These are phyloP conservation scores for Diploptera punctata DNA, from an alignment of 2,888 invertebrate species.

Conservation along the genomic window DNA sequence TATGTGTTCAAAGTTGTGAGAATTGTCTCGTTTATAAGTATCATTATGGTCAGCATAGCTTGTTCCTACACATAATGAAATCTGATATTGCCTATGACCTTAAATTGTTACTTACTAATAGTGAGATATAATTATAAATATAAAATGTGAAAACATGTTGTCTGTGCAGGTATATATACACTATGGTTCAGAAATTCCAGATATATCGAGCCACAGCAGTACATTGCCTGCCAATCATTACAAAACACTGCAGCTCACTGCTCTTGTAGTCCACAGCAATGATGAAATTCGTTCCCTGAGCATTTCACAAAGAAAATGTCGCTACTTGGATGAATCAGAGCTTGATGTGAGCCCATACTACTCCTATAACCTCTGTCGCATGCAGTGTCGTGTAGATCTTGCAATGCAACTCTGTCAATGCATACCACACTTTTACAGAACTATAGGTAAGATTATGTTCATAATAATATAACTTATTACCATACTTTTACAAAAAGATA, in stretches of 20 bases:
- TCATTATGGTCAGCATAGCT: no score
- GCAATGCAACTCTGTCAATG: constrained; percentile 70
- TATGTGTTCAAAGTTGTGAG: no score
- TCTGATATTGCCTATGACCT: no score
- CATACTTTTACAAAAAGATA: no score
- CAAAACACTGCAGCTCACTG: constrained; percentile 66
- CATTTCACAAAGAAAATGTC: constrained; percentile 67
- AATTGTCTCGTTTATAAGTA: no score
- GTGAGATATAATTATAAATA: no score
- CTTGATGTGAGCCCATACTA: constrained; percentile 28
- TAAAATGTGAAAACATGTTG: no score
- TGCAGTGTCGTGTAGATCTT: constrained; percentile 72
- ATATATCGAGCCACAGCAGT: constrained; percentile 61
- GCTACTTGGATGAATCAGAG: constrained; percentile 38
- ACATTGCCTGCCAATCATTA: constrained; percentile 61
- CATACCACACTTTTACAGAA: constrained; percentile 76
- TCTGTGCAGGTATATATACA: constrained; percentile 68
- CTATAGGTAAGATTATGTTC: constrained; percentile 66
- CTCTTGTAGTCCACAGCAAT: constrained; percentile 65
- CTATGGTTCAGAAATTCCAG: constrained; percentile 71
- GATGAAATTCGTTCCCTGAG: constrained; percentile 55
- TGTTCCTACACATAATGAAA: no score
- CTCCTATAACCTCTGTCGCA: constrained; percentile 69
- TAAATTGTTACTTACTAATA: no score
- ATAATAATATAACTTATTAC: no score